Evolutionary conservation across 1,140 invertebrate species (phyloP).

Genomic region (Drosophila bipectinata): DNA sequence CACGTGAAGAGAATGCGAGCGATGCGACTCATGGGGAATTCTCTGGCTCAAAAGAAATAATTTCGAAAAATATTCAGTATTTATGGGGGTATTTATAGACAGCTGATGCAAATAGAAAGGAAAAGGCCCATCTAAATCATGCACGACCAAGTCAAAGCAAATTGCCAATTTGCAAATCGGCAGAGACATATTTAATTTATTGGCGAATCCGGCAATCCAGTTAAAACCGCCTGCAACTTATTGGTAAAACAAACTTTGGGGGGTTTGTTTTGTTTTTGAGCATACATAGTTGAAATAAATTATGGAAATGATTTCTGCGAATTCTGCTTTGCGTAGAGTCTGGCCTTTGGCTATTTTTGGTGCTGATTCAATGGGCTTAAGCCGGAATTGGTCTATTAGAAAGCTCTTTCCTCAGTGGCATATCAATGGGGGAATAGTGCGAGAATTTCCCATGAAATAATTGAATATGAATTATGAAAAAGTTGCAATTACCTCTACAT

Average conservation of each 20-base stretch:
- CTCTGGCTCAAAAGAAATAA: constrained; percentile 28
- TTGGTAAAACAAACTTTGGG: constrained; percentile 72
- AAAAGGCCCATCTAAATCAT: constrained; percentile 36
- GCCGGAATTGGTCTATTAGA: constrained; percentile 28
- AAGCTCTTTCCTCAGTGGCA: constrained; percentile 1
- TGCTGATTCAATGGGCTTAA: constrained; percentile 18
- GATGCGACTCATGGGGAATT: constrained; percentile 45
- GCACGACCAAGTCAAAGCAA: constrained; percentile 27
- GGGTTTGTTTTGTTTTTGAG: constrained; percentile 50
- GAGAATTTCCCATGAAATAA: constrained; percentile 22
- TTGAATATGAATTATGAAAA: constrained; percentile 9
- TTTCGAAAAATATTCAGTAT: constrained; percentile 18
- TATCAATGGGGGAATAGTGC: not conserved
- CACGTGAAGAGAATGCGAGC: constrained; percentile 45
- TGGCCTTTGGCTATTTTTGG: constrained; percentile 41
- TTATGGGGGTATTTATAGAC: constrained; percentile 14
- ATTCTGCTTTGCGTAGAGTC: constrained; percentile 44
- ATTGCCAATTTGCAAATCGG: constrained; percentile 39
- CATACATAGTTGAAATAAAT: constrained; percentile 56
- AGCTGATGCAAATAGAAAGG: constrained; percentile 19
- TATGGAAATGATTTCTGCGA: constrained; percentile 59
- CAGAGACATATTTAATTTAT: constrained; percentile 37
- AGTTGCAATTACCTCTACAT: constrained; percentile 12
- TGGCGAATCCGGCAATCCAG: constrained; percentile 50
- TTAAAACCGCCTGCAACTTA: constrained; percentile 72